These are phyloP conservation scores for Cherax quadricarinatus DNA, from an alignment of 1,140 invertebrate genomes.

Conservation along the genomic window DNA sequence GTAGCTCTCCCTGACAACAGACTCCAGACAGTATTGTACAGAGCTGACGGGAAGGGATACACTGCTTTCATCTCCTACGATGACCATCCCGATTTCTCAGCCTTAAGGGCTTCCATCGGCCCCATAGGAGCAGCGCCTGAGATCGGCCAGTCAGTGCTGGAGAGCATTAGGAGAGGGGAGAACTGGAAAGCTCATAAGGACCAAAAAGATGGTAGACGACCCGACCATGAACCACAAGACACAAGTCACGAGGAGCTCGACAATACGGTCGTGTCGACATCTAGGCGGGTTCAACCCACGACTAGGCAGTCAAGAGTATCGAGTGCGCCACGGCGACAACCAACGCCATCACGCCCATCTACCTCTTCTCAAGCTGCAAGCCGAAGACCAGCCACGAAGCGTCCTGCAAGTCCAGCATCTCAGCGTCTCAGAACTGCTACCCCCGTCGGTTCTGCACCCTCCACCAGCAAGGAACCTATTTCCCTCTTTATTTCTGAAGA, in stretches of 20 bases:
- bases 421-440: not conserved
- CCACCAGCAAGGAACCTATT: not conserved
- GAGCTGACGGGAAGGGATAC: slow-evolving; percentile 38
- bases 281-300: not conserved
- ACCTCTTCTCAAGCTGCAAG: not conserved
- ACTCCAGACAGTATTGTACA: slow-evolving; percentile 54
- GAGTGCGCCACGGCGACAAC: not conserved
- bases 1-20: slow-evolving; percentile 58
- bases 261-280: not conserved
- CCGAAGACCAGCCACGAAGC: not conserved
- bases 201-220: not conserved
- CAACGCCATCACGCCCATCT: not conserved
- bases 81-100: slow-evolving; percentile 35
- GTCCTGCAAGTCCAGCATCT: not conserved
- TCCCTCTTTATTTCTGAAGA: slow-evolving; percentile 17
- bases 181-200: slow-evolving; percentile 52
- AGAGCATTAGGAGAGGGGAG: slow-evolving; percentile 18
- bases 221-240: not conserved
- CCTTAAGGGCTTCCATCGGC: slow-evolving; percentile 47
- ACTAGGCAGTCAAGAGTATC: not conserved
- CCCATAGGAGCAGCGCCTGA: slow-evolving; percentile 45
- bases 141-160: slow-evolving; percentile 45
- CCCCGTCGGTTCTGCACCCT: not conserved
- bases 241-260: not conserved
- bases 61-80: slow-evolving; percentile 46